Conservation (phyloP, 2,888 invertebrate genomes). For the Plagodis dolabraria region DNA sequence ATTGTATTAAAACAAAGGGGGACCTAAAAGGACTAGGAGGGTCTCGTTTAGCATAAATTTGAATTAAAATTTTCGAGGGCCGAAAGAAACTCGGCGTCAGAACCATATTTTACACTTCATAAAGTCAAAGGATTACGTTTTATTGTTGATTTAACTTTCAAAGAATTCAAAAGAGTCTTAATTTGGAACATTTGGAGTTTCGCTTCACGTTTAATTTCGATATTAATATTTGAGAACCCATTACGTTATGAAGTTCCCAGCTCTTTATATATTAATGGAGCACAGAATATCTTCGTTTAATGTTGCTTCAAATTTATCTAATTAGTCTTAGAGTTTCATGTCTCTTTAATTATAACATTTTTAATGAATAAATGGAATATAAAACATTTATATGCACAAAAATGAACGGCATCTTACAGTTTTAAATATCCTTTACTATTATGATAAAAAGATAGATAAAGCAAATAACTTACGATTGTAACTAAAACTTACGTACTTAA, state of each 20-base stretch:
- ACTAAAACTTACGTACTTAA: too few species aligned
- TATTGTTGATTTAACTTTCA: conserved; percentile 39
- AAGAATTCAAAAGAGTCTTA: conserved; percentile 41
- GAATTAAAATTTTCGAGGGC: conserved; percentile 51
- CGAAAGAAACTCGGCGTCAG: conserved; percentile 31
- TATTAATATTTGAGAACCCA: conserved; percentile 33
- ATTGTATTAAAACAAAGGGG: conserved; percentile 36
- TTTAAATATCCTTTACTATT: too few species aligned
- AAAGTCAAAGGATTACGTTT: conserved; percentile 53
- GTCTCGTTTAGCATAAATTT: conserved; percentile 62
- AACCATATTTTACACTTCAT: conserved; percentile 55
- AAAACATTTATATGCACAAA: neutral
- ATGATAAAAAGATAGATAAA: too few species aligned
- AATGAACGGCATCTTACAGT: too few species aligned
- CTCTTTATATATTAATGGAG: conserved; percentile 28
- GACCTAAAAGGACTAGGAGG: conserved; percentile 30
- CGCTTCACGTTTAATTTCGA: conserved; percentile 26
- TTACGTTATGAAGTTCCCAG: conserved; percentile 25
- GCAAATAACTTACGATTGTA: too few species aligned
- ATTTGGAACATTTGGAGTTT: conserved; percentile 34
- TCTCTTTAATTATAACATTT: neutral
- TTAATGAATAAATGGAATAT: neutral
- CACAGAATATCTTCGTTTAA: conserved; percentile 17
- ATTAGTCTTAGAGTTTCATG: conserved; percentile 16
- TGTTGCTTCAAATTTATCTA: conserved; percentile 20